Conservation (phyloP, 2,797 vertebrate genomes). For the Monodelphis domestica region DNA sequence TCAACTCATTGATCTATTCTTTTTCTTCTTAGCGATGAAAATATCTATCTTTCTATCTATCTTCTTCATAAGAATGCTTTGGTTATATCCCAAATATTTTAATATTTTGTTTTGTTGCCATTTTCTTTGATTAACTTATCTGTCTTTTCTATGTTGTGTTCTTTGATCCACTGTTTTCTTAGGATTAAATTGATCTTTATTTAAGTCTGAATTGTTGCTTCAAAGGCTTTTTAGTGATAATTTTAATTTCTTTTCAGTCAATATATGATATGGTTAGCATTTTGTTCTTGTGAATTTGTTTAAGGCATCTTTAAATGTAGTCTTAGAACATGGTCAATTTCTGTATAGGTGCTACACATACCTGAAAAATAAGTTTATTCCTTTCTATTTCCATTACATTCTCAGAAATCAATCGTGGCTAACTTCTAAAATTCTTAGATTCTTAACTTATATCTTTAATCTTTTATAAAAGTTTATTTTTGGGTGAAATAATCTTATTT, state of each 20-base stretch:
- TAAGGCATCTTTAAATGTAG: not conserved
- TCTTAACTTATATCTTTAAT: not conserved
- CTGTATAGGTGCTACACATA: not conserved
- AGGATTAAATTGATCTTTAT: not conserved
- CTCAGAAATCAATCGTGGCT: not conserved
- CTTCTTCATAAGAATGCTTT: not conserved
- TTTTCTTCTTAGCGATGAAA: not conserved
- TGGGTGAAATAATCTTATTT: not conserved
- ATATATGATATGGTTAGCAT: not conserved
- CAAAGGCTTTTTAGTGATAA: not conserved
- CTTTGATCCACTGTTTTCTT: not conserved
- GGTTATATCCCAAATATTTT: not conserved
- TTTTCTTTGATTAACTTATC: not conserved
- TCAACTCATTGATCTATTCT: not conserved
- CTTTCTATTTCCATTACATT: not conserved
- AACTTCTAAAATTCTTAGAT: not conserved
- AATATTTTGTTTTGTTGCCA: not conserved
- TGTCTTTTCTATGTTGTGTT: not conserved
- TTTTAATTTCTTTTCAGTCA: not conserved
- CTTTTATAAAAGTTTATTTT: not conserved
- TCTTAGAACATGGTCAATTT: not conserved
- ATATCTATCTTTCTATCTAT: not conserved
- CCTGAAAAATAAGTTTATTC: not conserved
- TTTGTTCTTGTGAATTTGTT: not conserved
- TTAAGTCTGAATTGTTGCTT: not conserved